Base-by-base conservation (phyloP, 2,797 vertebrate species). In the Thripadectes ignobilis region DNA sequence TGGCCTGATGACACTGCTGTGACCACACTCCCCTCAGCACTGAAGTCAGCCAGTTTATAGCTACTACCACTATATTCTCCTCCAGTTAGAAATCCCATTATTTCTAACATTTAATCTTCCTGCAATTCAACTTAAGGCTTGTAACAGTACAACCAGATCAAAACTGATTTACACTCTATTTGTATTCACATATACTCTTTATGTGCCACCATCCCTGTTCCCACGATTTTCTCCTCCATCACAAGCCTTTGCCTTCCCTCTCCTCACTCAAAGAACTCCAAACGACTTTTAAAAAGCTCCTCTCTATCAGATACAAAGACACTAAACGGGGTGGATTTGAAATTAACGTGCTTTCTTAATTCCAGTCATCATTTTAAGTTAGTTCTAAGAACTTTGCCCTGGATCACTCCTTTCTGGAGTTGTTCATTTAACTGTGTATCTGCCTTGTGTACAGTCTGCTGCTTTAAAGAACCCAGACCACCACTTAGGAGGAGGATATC, bases 1-100 rank as follows among this genome's bases (percentile, higher is more conserved):
- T 0, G 7, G 26, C 30, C 36, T 2, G 0, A 5, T 9, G 21
- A 51, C 51, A 41, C 6, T 49, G 57, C 41, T 73, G 23, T 61
- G 45, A 29, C 45, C 67, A 36, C 46, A 9, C 12, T 41, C 23
- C n/a, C 59, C 68, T 49, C 43, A 61, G 12, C 2, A 30, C 1
- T 38, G 36, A 71, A 73, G 59, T 20, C 87, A 73, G 30, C 2
- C 22, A 39, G 27, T 62, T 91, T 69, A 78, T 2, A 82, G 43
- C 32, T 29, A 24, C 45, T 21, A n/a, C 30, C n/a, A 57, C 39
- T 30, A 8, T 18, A 26, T 14, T 85, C 29, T 32, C 14, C 51
- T 85, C 20, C 54, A 75, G 39, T 32, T 14, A 88, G 46, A 80
- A 92, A 75, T 32, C n/a, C 57, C 30, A 26, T 52, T 68, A 88